A percentile compares a stretch with the other conserved stretches of the same genome.
phyloP scores from a whole-genome alignment of 2,113 vertebrate genomes.

The Semicossyphus pulcher region DNA sequence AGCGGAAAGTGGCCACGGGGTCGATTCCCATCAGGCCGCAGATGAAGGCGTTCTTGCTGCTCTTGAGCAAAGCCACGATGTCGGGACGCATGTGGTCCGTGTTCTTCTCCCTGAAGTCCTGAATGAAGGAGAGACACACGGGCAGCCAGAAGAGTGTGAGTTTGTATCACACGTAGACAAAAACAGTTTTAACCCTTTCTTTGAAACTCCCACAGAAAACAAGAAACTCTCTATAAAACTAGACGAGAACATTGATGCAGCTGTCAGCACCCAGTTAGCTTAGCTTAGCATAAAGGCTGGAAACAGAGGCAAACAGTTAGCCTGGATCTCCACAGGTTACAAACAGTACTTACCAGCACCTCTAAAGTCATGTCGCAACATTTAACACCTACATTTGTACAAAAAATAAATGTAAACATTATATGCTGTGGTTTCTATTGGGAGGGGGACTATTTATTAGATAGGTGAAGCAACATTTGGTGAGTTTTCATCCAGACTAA shows the following conservation, averaged over 20 bases:
- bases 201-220: no score
- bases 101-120: constrained; percentile 99
- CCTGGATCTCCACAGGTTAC: not conserved
- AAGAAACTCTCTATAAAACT: no score
- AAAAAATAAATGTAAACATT: no score
- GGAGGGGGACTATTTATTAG: no score
- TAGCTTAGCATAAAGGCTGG: constrained; percentile 8
- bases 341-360: not conserved
- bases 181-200: no score
- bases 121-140: constrained; percentile 3
- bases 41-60: constrained; percentile 94
- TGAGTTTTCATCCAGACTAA: no score
- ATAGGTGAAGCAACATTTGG: no score
- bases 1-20: constrained; percentile 95
- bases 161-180: not conserved
- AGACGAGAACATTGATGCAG: not conserved
- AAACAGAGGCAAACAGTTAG: not conserved
- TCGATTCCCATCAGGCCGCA: constrained; percentile 94
- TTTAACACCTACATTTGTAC: no score
- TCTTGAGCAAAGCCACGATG: constrained; percentile 95
- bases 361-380: not conserved
- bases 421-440: no score
- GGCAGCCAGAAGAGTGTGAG: no score
- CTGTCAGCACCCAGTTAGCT: not conserved
- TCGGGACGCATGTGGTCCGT: constrained; percentile 98